Conservation (phyloP, 2,113 vertebrate genomes). For the Callocephalon fimbriatum region DNA sequence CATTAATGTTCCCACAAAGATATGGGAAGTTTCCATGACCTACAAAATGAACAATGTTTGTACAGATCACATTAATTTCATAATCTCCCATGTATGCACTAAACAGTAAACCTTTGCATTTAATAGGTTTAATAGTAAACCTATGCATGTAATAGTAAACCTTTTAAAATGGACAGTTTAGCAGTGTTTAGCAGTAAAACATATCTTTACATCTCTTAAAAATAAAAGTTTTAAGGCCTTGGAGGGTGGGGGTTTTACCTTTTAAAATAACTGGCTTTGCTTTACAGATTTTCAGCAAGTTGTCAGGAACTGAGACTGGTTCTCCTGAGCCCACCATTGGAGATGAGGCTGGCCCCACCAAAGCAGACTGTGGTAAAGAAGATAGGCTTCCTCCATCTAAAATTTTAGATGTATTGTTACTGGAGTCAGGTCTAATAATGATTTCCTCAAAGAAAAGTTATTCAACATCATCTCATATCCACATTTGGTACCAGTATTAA, state of each 20-base stretch:
- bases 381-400: conserved; percentile 75
- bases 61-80: background rate
- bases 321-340: conserved; percentile 77
- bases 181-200: background rate
- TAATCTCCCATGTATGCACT: background rate
- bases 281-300: conserved; percentile 91
- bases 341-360: conserved; percentile 69
- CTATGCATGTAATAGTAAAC: background rate
- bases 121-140: background rate
- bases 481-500: background rate
- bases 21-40: conserved; percentile 94
- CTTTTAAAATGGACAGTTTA: background rate
- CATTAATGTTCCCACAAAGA: conserved; percentile 90
- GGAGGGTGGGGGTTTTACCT: conserved; percentile 73
- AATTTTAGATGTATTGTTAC: background rate
- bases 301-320: conserved; percentile 90
- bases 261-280: conserved; percentile 94
- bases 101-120: background rate
- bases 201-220: background rate
- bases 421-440: background rate
- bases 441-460: background rate
- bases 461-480: background rate
- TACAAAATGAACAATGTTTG: conserved; percentile 48
- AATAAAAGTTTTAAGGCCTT: background rate
- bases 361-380: conserved; percentile 77